phyloP scores from a whole-genome alignment of 2,888 invertebrate species.

The Pristionchus entomophagus region DNA sequence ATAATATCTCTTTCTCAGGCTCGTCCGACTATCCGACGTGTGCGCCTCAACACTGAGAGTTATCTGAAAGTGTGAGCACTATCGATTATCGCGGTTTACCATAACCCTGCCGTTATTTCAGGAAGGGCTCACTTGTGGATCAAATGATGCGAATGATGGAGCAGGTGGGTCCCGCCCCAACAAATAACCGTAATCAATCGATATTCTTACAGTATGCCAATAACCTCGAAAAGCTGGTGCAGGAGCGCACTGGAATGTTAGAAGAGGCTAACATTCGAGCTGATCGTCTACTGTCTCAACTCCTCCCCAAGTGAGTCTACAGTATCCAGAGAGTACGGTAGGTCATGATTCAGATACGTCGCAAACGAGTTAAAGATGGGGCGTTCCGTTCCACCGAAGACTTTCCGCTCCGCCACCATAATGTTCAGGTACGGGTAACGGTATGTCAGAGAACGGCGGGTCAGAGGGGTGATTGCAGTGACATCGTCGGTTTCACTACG shows the following conservation, averaged over 20 bases:
- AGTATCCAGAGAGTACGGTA: neutral
- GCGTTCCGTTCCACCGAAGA: constrained; percentile 70
- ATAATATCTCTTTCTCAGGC: neutral
- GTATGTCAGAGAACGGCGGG: neutral
- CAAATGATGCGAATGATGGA: constrained; percentile 74
- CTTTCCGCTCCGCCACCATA: constrained; percentile 68
- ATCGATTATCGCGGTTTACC: neutral
- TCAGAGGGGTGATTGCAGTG: constrained; percentile 38
- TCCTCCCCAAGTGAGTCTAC: constrained; percentile 63
- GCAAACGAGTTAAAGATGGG: constrained; percentile 73
- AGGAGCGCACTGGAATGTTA: constrained; percentile 74
- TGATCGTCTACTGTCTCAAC: constrained; percentile 70
- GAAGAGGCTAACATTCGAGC: constrained; percentile 74
- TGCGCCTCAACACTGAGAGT: constrained; percentile 73
- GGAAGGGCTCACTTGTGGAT: constrained; percentile 68
- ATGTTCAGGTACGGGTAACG: constrained; percentile 67
- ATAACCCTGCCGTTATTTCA: constrained; percentile 38
- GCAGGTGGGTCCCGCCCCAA: constrained; percentile 41
- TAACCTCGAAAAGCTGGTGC: constrained; percentile 73
- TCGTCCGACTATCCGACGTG: constrained; percentile 72
- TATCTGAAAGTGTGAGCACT: constrained; percentile 69
- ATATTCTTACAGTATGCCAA: constrained; percentile 69
- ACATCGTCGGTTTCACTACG: constrained; percentile 69
- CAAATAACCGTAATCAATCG: neutral
- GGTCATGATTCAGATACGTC: constrained; percentile 60